Percentiles rank a stretch among this genome's conserved stretches.
Evolutionary conservation across 1,140 invertebrate species (phyloP).

Genomic region (Hycleus phaleratus): DNA sequence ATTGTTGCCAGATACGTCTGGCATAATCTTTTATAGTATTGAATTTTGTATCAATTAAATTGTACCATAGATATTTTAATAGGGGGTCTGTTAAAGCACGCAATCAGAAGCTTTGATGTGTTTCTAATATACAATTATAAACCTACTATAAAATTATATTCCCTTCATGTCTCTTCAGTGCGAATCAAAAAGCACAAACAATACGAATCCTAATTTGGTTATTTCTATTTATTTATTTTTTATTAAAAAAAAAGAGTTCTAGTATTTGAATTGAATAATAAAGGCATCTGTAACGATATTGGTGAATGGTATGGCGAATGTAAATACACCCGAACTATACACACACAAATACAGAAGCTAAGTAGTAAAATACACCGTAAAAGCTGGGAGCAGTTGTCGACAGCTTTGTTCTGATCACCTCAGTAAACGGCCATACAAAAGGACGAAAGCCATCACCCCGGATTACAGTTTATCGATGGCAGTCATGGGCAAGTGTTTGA

Average conservation of each 20-base stretch:
- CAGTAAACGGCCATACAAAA: conserved; percentile 30
- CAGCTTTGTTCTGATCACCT: conserved; percentile 29
- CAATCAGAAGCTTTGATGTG: conserved; percentile 20
- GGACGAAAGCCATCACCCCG: conserved; percentile 24
- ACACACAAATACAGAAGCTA: conserved; percentile 8
- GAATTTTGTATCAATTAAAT: conserved; percentile 32
- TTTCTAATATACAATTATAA: conserved; percentile 25
- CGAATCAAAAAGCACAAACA: neutral
- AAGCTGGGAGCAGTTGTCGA: conserved; percentile 30
- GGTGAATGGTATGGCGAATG: neutral
- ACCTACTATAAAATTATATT: conserved; percentile 16
- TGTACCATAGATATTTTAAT: conserved; percentile 30
- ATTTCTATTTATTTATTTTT: neutral
- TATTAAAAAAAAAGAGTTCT: no score
- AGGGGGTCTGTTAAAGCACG: conserved; percentile 17
- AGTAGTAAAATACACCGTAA: conserved; percentile 31
- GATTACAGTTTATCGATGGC: conserved; percentile 25
- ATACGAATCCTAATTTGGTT: conserved; percentile 5
- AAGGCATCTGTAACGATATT: neutral
- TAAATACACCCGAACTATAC: conserved; percentile 20
- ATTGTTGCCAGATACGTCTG: conserved; percentile 19
- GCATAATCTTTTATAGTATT: conserved; percentile 29
- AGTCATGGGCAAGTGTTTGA: conserved; percentile 24
- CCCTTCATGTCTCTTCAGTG: neutral
- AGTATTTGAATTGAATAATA: neutral